Evolutionary conservation across 2,113 vertebrate genomes (phyloP), one percentile per base, ranked within the genome.

Genomic region (Azemiops feae): DNA sequence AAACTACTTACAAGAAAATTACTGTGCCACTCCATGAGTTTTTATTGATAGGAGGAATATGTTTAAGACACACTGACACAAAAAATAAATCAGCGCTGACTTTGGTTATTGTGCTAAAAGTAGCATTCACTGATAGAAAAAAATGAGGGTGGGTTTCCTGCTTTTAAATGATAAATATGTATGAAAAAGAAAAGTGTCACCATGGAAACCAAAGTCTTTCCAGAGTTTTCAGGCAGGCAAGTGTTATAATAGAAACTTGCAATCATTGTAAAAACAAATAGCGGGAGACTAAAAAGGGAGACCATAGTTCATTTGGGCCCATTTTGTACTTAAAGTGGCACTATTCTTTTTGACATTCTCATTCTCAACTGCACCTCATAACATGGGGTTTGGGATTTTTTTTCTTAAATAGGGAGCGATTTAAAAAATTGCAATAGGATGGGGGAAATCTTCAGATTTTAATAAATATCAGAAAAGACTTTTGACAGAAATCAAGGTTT

Each of bases 81-180:
- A 97, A 97, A 98, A 96, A 96, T 96, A 98, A 96, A 97, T 97
- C 96, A 96, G 94, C 85, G 96, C 97, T 97, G 93, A 93, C 94
- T 98, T 97, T 97, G 96, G 94, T 97, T 96, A 97, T 97, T 95
- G 95, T 94, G 47, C 91, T 97, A 96, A 96, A 97, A 97, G 95
- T 97, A 96, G 94, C 91, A 94, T 96, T 95, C 94, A 97, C 93
- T 93, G 92, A 95, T 95, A 95, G 92, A 94, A 97, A 95, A 87
- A 43, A 60, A 87, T 81, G 45, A 92, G 89, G 91, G 88, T 95
- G 94, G 92, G 74, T 88, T 97, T 97, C 92, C 95, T 96, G 87
- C 91, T 95, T 97, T 96, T 96, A 95, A 93, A 91, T 96, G 94
- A 97, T 96, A 98, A 98, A 97, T 97, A 96, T 94, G 95, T 95